Base-by-base conservation (phyloP, 2,113 vertebrate species). In the Grallaria varia region DNA sequence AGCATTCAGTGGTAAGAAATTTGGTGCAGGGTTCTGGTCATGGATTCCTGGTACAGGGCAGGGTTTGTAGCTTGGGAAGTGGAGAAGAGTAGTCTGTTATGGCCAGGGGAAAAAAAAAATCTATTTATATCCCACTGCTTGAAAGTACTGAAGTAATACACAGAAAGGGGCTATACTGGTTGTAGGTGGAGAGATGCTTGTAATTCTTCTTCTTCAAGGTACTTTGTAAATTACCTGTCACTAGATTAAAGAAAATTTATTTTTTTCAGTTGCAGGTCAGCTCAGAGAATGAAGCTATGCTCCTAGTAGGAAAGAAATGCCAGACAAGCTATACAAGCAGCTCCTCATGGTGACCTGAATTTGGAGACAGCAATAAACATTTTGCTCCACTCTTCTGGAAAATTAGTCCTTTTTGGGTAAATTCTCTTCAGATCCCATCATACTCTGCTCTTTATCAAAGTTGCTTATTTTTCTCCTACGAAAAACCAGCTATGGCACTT, bases 51-150 rank as follows among this genome's bases (percentile, higher is more conserved):
- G 8, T 82, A 20, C 33, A 23, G 19, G 33, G 12, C 14, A 50
- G 22, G 9, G 52, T 20, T 21, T 35, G 15, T 28, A 72, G 35
- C 31, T 2, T 47, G 30, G 27, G 56, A 84, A 39, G 63, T 25
- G 27, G 19, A 87, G 52, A 55, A 71, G 1, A 0, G 0, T 10
- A 47, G 13, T 59, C 28, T 14, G 1, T 63, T 68, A 59, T 7
- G 4, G 3, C 33, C 84, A 4, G 13, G 17, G 7, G 17, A 60
- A 77, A 55, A 22, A 62, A 69, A 49, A 15, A 7, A 37, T 16
- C 33, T 71, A 2, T 35, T 91, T 81, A 11, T 56, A 42, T 62
- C 10, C 21, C 23, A 55, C 14, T 53, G 14, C 23, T 72, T 40
- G 35, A 33, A 89, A 91, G 28, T 44, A 77, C 30, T 59, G 37